These are phyloP conservation scores for Plagodis dolabraria DNA, from an alignment of 2,888 invertebrate genomes.

Conservation along the genomic window DNA sequence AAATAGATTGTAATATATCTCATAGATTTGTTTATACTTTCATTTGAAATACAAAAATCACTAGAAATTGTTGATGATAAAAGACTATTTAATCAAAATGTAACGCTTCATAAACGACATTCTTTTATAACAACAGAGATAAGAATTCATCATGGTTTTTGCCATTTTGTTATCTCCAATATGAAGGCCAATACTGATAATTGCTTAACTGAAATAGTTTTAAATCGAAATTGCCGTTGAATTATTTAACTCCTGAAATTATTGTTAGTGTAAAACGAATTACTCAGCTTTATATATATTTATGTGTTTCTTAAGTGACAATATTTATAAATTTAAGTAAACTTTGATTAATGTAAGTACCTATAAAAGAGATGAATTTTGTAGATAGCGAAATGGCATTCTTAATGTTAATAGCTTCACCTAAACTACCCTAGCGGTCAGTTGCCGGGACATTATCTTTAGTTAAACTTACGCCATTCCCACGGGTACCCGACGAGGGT, in stretches of 20 bases:
- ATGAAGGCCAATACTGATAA: conserved; percentile 43
- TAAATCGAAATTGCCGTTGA: conserved; percentile 8
- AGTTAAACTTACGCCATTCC: conserved; percentile 44
- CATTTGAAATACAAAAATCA: too few relatives aligned
- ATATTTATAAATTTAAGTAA: too few relatives aligned
- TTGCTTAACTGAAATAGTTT: conserved; percentile 24
- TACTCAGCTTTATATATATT: too few relatives aligned
- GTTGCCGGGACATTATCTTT: conserved; percentile 49
- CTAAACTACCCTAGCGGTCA: conserved; percentile 52
- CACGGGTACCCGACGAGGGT: conserved; percentile 55
- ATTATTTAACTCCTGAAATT: too few relatives aligned
- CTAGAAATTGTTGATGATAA: too few relatives aligned
- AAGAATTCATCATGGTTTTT: conserved; percentile 33
- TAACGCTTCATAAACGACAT: conserved; percentile 11
- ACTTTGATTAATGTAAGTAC: too few relatives aligned
- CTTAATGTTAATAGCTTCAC: conserved; percentile 35
- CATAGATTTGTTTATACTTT: too few relatives aligned
- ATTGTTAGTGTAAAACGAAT: too few relatives aligned
- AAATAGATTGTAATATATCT: too few relatives aligned
- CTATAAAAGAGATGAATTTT: conserved; percentile 7
- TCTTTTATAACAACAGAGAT: conserved; percentile 24
- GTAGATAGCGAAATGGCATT: conserved; percentile 14
- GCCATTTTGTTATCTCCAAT: conserved; percentile 40
- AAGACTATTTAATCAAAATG: conserved; percentile 4
- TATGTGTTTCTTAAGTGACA: too few relatives aligned